Conservation (phyloP, 2,888 invertebrate species). For the Germaria angustata region DNA sequence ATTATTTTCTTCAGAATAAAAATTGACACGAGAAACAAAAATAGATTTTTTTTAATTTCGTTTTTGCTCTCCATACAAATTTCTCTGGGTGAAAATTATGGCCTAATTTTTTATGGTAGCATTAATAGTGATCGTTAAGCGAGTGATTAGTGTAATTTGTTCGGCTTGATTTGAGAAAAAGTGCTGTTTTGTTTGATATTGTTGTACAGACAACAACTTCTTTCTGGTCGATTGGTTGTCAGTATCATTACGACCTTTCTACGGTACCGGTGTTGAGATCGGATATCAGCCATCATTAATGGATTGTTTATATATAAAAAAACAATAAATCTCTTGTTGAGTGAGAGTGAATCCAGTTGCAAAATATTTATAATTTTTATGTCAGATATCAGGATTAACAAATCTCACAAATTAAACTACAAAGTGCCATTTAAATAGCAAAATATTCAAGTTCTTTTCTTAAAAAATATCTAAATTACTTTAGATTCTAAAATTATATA, state of each 20-base stretch:
- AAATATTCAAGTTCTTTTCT: no score
- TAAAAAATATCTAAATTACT: not conserved
- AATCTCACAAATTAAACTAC: not conserved
- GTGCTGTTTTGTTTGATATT: constrained; percentile 18
- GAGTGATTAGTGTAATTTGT: constrained; percentile 20
- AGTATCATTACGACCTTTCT: constrained; percentile 76
- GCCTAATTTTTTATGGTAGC: no score
- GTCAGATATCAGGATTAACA: not conserved
- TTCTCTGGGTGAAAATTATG: no score
- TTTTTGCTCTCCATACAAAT: no score
- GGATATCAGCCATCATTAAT: constrained; percentile 51
- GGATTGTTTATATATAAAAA: not conserved
- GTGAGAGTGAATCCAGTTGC: constrained; percentile 13
- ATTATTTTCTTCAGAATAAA: no score
- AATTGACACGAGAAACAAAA: no score
- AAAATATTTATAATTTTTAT: not conserved
- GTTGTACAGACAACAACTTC: constrained; percentile 61
- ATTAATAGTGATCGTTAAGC: no score
- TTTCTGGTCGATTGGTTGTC: constrained; percentile 77
- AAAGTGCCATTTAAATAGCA: constrained; percentile 26
- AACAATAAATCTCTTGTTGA: not conserved
- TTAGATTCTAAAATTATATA: not conserved
- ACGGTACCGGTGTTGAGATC: constrained; percentile 72
- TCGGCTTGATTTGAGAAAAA: constrained; percentile 52
- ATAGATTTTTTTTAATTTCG: no score